Evolutionary conservation across 1,140 invertebrate genomes (phyloP).

Genomic region (Diachasma alloeum): DNA sequence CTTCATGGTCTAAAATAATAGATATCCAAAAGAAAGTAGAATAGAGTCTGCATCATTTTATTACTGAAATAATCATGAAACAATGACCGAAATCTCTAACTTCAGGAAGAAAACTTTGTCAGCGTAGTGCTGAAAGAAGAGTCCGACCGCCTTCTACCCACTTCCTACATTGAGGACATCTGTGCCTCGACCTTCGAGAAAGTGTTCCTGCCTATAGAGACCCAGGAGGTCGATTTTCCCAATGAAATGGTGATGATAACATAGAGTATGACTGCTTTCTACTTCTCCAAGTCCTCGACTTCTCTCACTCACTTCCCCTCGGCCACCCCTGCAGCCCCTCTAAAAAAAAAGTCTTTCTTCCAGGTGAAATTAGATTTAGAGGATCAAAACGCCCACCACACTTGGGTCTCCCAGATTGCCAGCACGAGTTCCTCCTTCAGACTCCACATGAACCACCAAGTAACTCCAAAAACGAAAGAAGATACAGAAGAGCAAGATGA

Average conservation of each 20-base stretch:
- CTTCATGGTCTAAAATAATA: too few species aligned
- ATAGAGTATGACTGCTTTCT: slow-evolving; percentile 10
- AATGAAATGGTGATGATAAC: slow-evolving; percentile 57
- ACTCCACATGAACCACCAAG: background rate
- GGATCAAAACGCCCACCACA: slow-evolving; percentile 52
- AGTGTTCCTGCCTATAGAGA: slow-evolving; percentile 60
- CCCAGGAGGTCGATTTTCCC: slow-evolving; percentile 58
- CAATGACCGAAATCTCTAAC: slow-evolving; percentile 10
- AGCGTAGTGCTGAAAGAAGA: slow-evolving; percentile 59
- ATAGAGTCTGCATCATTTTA: too few species aligned
- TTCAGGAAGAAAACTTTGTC: slow-evolving; percentile 60
- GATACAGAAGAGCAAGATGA: background rate
- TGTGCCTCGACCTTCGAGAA: slow-evolving; percentile 60
- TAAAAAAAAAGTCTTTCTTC: slow-evolving; percentile 16
- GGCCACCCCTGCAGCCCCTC: background rate
- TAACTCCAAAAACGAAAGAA: background rate
- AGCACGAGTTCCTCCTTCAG: slow-evolving; percentile 37
- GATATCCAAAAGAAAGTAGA: too few species aligned
- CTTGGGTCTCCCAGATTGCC: slow-evolving; percentile 54
- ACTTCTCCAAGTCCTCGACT: background rate
- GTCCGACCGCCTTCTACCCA: slow-evolving; percentile 52
- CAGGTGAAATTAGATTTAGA: slow-evolving; percentile 61
- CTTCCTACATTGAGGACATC: slow-evolving; percentile 61
- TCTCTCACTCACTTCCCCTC: background rate
- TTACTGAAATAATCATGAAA: background rate